Evolutionary conservation across 2,888 invertebrate species (phyloP), one percentile per base, ranked within the genome.

Genomic region (Coelopa pilipes): DNA sequence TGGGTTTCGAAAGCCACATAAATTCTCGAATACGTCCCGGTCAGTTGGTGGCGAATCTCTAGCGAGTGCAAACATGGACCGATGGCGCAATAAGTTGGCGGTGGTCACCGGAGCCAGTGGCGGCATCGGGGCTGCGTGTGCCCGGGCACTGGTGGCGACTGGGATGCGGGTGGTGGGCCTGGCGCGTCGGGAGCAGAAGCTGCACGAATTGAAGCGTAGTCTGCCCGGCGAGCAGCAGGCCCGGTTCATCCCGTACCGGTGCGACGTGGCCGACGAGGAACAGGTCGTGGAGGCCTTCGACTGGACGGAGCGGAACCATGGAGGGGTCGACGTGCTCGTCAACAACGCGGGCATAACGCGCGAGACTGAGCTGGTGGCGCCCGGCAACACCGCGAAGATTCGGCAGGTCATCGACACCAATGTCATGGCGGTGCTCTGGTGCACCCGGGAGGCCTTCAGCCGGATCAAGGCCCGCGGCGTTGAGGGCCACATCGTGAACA

Each of bases 51-150:
- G 11, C 11, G 24, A 17, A 15, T 45, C 15, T 13, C 11, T 19
- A 45, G 50, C 50, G 19, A 21, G 50, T 49, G 19, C n/a, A 53
- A 19, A 13, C 55, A 89, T 90, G 89, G 90, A 92, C 67, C 89
- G 90, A 63, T 92, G 92, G 92, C 80, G 82, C 1, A 91, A 90
- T 70, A 90, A 90, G 81, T 88, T 90, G 0, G 92, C 91, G 0
- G 88, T 92, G 34, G 91, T 92, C 57, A 92, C 92, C 0, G 92
- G 92, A 0, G 91, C 91, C 7, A 92, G 92, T 82, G 88, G 89
- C 0, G 92, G 92, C 0, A 92, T 92, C 75, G 92, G 90, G n/a
- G 89, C 89, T 0, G 89, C 88, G 1, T 87, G 89, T 72, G 86
- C 86, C 1, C 82, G 83, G 57, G 85, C 87, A 46, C 83, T 91